Base-by-base conservation (phyloP, 2,888 invertebrate species). In the Luperina testacea region DNA sequence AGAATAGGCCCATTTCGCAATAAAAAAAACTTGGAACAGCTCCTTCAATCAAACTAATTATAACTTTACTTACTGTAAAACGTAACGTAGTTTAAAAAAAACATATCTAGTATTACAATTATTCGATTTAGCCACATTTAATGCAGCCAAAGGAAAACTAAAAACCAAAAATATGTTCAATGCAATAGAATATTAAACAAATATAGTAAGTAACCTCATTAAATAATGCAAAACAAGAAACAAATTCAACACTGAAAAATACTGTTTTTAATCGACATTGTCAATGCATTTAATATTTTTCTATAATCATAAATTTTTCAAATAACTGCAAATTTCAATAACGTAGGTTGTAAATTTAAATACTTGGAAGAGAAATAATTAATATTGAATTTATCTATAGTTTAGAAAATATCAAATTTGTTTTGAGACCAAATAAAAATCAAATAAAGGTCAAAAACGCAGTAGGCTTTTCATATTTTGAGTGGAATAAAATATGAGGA, bases 241-340 rank as follows among this genome's bases (percentile, higher is more conserved):
- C 32, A 32, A 64, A 32, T 64, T 11, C 17, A 32, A 5, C 20
- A 2, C 20, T 32, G 32, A 20, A 32, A 64, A 51, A 38, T 38
- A 68, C n/a, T 48, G 38, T 64, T 53, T 63, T 45, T 20, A 2
- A 45, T 42, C 9, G 27, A 32, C 71, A 71, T 70, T 59, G 70
- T 59, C 20, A 53, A 74, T 69, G 27, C 9, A 48, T 59, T 75
- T 57, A 45, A 57, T 42, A 53, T 51, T 42, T 42, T 51, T 61
- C 15, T 63, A 38, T 38, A 63, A 72, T 53, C 48, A 38, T 42
- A 76, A 51, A 53, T 73, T 45, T 27, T 72, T 67, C 13, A 67
- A 57, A 59, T 64, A 42, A 72, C 67, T 32, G 27, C n/a, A n/a
- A n/a, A n/a, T n/a, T n/a, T n/a, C n/a, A n/a, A n/a, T n/a, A n/a